A percentile compares a stretch with the other conserved stretches of the same genome.
phyloP scores from a whole-genome alignment of 2,888 invertebrate genomes.

The Pemphredon lugubris region DNA sequence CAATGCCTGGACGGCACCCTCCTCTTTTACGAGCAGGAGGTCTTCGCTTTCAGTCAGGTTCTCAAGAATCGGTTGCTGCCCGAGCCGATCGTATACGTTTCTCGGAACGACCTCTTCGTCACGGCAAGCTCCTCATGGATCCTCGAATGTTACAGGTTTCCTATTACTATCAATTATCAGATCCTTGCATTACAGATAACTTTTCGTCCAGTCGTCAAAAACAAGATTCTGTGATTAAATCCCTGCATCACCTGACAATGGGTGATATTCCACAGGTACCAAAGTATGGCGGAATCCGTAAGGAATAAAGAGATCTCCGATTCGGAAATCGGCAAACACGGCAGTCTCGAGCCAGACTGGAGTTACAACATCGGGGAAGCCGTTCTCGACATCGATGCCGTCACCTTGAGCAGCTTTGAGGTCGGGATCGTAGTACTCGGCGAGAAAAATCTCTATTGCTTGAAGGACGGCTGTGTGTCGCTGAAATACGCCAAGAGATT shows the following conservation, averaged over 20 bases:
- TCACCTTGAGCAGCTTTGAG: slow-evolving; percentile 85
- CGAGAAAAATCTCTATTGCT: slow-evolving; percentile 91
- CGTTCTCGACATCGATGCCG: slow-evolving; percentile 85
- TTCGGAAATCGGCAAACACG: slow-evolving; percentile 1
- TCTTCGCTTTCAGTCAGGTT: slow-evolving; percentile 90
- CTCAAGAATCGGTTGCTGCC: slow-evolving; percentile 92
- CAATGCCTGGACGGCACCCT: slow-evolving; percentile 95
- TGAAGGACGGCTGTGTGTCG: slow-evolving; percentile 88
- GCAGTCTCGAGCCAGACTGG: slow-evolving; percentile 88
- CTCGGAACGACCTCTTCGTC: slow-evolving; percentile 92
- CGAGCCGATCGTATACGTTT: slow-evolving; percentile 90
- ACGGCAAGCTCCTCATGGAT: slow-evolving; percentile 91
- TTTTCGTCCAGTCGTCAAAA: too few species aligned
- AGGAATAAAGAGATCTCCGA: slow-evolving; percentile 52
- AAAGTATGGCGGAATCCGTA: slow-evolving; percentile 79
- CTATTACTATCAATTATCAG: too few species aligned
- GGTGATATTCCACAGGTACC: too few species aligned
- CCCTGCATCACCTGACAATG: too few species aligned
- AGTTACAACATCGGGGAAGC: slow-evolving; percentile 91
- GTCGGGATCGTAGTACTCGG: slow-evolving; percentile 91
- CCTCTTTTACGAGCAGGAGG: slow-evolving; percentile 96
- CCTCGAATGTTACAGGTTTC: slow-evolving; percentile 90
- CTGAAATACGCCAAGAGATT: slow-evolving; percentile 92
- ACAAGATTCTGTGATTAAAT: too few species aligned
- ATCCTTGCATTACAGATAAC: too few species aligned